Conservation (phyloP, 1,140 invertebrate species). For the Octopus bimaculoides region DNA sequence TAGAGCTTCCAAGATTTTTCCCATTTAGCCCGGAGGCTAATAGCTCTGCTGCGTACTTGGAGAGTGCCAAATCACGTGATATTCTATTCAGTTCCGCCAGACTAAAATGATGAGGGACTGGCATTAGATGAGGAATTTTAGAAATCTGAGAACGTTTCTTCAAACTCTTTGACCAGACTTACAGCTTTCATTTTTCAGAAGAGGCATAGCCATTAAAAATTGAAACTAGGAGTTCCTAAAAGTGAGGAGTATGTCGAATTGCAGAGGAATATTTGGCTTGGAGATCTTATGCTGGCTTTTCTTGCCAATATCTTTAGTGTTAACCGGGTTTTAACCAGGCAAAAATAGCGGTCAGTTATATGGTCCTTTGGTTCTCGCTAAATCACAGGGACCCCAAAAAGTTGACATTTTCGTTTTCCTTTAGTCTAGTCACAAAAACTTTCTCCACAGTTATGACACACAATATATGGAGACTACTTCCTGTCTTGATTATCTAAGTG, state of each 20-base stretch:
- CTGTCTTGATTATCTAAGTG: background rate
- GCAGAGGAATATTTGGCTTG: background rate
- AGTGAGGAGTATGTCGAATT: background rate
- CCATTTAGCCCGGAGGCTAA: background rate
- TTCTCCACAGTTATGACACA: background rate
- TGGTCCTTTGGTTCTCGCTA: background rate
- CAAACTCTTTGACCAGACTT: background rate
- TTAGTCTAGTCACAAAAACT: background rate
- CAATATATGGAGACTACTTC: background rate
- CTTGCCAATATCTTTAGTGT: background rate
- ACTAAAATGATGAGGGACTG: background rate
- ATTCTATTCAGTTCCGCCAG: background rate
- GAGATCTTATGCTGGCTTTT: background rate
- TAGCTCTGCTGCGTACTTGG: background rate
- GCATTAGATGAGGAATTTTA: background rate
- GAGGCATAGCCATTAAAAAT: background rate
- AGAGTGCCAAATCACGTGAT: background rate
- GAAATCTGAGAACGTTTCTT: background rate
- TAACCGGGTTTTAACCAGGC: background rate
- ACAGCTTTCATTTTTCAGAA: background rate
- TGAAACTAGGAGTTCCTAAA: background rate
- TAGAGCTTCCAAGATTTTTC: background rate
- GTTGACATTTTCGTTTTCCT: background rate
- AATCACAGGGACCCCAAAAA: background rate
- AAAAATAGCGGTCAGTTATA: background rate